phyloP scores from a whole-genome alignment of 1,140 invertebrate species.

The Intoshia linei region DNA sequence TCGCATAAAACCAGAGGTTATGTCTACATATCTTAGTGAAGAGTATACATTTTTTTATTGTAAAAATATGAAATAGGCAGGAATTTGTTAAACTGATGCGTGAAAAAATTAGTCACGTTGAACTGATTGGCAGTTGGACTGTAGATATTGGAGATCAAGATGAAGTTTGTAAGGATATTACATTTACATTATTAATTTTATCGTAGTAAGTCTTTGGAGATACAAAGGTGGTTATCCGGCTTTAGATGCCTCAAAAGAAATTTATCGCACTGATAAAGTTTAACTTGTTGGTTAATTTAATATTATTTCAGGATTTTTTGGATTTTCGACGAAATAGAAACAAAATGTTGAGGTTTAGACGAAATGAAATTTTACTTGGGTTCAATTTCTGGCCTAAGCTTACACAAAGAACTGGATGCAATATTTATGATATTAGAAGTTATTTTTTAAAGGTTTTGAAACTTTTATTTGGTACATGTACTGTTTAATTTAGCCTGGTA shows the following conservation, averaged over 20 bases:
- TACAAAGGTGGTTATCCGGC: conserved; percentile 59
- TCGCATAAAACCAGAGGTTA: no score
- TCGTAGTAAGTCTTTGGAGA: conserved; percentile 49
- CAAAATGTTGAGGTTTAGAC: conserved; percentile 45
- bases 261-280: conserved; percentile 9
- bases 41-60: conserved; percentile 3
- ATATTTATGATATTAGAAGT: conserved; percentile 64
- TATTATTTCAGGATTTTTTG: conserved; percentile 30
- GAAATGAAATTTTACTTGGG: conserved; percentile 57
- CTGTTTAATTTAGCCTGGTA: not conserved
- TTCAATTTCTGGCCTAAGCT: conserved; percentile 28
- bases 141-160: conserved; percentile 81
- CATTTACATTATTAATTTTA: no score
- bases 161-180: conserved; percentile 32
- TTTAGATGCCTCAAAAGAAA: conserved; percentile 40
- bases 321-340: conserved; percentile 43
- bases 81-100: conserved; percentile 40
- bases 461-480: not conserved
- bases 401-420: conserved; percentile 34
- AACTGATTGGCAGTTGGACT: conserved; percentile 26
- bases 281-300: conserved; percentile 1
- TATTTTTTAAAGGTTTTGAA: conserved; percentile 38
- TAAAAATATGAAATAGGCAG: no score
- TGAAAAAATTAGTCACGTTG: conserved; percentile 15
- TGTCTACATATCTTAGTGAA: no score